Evolutionary conservation across 1,140 invertebrate species (phyloP).

Genomic region (Drosophila busckii): DNA sequence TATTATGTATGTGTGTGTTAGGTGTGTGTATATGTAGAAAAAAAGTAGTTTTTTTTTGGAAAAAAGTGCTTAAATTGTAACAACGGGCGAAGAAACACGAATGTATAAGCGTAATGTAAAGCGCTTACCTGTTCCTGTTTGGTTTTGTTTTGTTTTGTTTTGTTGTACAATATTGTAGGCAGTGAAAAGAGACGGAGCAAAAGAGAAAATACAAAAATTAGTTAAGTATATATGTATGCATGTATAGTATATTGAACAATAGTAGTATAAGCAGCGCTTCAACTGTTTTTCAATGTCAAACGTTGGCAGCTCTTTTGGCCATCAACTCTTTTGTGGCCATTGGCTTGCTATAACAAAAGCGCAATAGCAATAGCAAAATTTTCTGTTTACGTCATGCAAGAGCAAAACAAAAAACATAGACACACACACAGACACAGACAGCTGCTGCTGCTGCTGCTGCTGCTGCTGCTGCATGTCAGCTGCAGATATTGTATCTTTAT

Average conservation of each 20-base stretch:
- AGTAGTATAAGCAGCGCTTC: conserved; percentile 18
- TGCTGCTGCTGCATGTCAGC: conserved; percentile 63
- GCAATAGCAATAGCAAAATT: conserved; percentile 36
- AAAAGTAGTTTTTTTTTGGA: conserved; percentile 69
- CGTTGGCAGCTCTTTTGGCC: conserved; percentile 37
- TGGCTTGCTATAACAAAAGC: neutral
- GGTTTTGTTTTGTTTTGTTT: conserved; percentile 19
- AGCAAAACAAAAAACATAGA: conserved; percentile 54
- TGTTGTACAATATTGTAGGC: conserved; percentile 29
- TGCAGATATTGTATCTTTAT: conserved; percentile 67
- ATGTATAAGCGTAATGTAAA: conserved; percentile 49
- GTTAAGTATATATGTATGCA: too few relatives aligned
- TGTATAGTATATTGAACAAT: too few relatives aligned
- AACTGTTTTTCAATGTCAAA: conserved; percentile 71
- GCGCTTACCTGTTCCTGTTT: conserved; percentile 70
- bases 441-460: conserved; percentile 13
- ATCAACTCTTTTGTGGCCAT: conserved; percentile 29
- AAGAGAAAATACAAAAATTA: too few relatives aligned
- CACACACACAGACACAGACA: conserved; percentile 6
- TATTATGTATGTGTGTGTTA: conserved; percentile 12
- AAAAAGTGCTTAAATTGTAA: conserved; percentile 73
- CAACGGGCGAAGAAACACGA: conserved; percentile 54
- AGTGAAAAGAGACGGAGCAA: neutral
- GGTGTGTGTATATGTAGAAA: conserved; percentile 46
- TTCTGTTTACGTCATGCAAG: conserved; percentile 72